phyloP scores from a whole-genome alignment of 2,888 invertebrate species.

The Archips crataeganus region DNA sequence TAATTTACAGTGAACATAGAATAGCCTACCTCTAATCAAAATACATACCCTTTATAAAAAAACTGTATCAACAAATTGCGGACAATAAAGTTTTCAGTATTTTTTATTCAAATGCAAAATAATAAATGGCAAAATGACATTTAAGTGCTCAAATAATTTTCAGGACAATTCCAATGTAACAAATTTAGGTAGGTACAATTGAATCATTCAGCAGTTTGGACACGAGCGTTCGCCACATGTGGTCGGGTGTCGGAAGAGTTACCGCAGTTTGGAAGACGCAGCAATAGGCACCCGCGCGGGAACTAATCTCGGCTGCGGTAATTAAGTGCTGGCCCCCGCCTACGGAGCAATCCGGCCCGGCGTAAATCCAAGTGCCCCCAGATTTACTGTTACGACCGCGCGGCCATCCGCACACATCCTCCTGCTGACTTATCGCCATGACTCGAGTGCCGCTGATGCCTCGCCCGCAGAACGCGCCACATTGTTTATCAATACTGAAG shows the following conservation, averaged over 20 bases:
- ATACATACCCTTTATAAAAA: too few relatives aligned
- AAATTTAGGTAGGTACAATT: not conserved
- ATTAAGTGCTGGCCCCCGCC: constrained; percentile 70
- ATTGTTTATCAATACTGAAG: constrained; percentile 34
- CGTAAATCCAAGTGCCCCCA: constrained; percentile 78
- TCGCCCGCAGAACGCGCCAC: constrained; percentile 20
- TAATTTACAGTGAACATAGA: too few relatives aligned
- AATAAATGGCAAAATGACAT: not conserved
- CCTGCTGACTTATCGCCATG: constrained; percentile 39
- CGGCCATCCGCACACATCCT: constrained; percentile 51
- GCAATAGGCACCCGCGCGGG: constrained; percentile 55
- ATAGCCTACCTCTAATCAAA: too few relatives aligned
- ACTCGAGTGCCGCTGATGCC: constrained; percentile 12
- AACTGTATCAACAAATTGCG: too few relatives aligned
- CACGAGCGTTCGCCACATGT: constrained; percentile 5
- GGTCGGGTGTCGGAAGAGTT: constrained; percentile 4
- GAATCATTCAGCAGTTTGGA: constrained; percentile 1
- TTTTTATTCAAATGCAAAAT: not conserved
- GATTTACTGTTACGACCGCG: constrained; percentile 80
- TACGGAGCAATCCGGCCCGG: constrained; percentile 59
- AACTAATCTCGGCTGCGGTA: constrained; percentile 76
- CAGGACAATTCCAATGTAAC: not conserved
- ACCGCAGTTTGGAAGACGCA: constrained; percentile 29
- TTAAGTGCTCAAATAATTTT: not conserved
- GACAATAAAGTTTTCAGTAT: not conserved